These are phyloP conservation scores for Equus przewalskii DNA, from an alignment of 2,113 vertebrate genomes.

Conservation along the genomic window DNA sequence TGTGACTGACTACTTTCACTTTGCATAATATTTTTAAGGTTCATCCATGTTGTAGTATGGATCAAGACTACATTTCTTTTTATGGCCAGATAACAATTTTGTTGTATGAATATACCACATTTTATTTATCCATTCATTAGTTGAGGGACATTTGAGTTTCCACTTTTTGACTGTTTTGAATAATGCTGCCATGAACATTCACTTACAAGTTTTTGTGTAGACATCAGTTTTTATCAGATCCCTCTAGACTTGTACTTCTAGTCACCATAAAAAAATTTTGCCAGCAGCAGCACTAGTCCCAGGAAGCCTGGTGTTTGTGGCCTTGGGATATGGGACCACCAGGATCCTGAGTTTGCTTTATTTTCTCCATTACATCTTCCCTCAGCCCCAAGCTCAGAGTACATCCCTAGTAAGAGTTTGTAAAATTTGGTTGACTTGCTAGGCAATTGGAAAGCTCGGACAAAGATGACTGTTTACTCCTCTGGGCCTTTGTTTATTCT, in stretches of 20 bases:
- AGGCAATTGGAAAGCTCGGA: background rate
- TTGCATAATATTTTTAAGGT: background rate
- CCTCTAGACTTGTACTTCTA: background rate
- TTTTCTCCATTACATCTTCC: background rate
- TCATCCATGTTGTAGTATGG: background rate
- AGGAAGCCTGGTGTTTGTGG: background rate
- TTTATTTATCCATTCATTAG: constrained; percentile 9
- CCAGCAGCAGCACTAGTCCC: background rate
- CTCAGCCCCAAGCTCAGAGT: background rate
- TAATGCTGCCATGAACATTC: constrained; percentile 5
- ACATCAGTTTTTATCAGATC: background rate
- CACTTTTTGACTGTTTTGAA: background rate
- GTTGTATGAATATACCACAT: background rate
- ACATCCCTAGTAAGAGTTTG: background rate
- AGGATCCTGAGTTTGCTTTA: background rate
- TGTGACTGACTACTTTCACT: background rate
- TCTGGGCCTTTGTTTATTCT: background rate
- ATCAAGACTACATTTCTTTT: constrained; percentile 48
- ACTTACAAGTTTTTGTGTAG: background rate
- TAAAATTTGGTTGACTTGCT: constrained; percentile 17
- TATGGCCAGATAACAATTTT: background rate
- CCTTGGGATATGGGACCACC: background rate
- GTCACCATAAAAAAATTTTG: background rate
- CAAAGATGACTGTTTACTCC: background rate
- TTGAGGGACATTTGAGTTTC: background rate